Evolutionary conservation across 2,888 invertebrate species (phyloP).

Genomic region (Noctua janthe): DNA sequence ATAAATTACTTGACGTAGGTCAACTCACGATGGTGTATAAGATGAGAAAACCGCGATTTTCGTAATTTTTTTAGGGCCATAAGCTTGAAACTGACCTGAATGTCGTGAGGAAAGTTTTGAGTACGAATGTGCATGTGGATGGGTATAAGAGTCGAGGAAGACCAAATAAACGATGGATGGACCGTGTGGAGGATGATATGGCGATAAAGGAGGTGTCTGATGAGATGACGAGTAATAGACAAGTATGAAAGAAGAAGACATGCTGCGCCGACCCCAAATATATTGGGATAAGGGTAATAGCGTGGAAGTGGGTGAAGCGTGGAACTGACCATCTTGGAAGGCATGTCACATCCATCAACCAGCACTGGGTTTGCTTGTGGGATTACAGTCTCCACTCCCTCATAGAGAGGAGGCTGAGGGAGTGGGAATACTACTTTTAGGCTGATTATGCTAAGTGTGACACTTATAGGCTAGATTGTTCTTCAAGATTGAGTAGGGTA

Average conservation of each 20-base stretch:
- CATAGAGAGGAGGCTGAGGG: background rate
- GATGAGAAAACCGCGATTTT: conserved; percentile 20
- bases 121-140: no score
- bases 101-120: no score
- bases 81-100: background rate
- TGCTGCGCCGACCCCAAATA: no score
- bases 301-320: no score
- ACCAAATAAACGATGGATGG: no score
- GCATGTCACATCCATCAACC: background rate
- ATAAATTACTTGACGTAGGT: conserved; percentile 76
- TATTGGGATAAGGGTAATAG: no score
- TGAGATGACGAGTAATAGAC: no score
- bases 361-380: background rate
- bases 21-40: conserved; percentile 60
- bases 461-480: background rate
- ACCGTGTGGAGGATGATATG: no score
- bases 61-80: background rate
- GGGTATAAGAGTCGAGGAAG: no score
- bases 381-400: background rate
- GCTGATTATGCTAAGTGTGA: background rate
- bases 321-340: background rate
- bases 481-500: background rate
- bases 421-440: background rate
- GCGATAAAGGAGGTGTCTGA: no score
- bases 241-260: no score